Conservation (phyloP, 2,888 invertebrate species). For the Eristalinus aeneus region DNA sequence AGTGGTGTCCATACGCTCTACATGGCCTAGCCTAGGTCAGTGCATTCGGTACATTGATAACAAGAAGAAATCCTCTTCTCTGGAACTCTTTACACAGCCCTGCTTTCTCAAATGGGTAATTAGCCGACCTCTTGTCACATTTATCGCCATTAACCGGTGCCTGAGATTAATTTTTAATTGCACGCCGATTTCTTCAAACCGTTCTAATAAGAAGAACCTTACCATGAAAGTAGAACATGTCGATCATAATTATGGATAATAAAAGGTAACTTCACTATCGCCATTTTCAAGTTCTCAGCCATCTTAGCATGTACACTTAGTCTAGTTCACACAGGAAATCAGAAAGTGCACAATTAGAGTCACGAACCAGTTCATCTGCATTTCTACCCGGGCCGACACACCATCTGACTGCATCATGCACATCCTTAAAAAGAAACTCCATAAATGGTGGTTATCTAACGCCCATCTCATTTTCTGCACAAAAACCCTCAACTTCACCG, state of each 20-base stretch:
- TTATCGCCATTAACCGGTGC: neutral
- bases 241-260: neutral
- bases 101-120: neutral
- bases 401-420: neutral
- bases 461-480: neutral
- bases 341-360: neutral
- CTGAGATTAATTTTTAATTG: neutral
- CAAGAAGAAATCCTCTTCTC: neutral
- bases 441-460: neutral
- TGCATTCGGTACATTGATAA: too few relatives aligned
- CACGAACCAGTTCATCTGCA: neutral
- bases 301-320: neutral
- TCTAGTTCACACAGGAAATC: neutral
- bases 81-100: neutral
- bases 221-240: neutral
- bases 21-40: too few relatives aligned
- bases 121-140: neutral
- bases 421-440: slow-evolving; percentile 1
- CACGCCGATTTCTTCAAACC: neutral
- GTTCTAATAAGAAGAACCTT: neutral
- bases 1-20: too few relatives aligned
- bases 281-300: too few relatives aligned
- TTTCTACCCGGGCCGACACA: neutral
- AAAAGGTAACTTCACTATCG: too few relatives aligned
- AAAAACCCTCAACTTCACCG: neutral